Evolutionary conservation across 2,797 vertebrate species (phyloP).

Genomic region (Hybognathus amarus): DNA sequence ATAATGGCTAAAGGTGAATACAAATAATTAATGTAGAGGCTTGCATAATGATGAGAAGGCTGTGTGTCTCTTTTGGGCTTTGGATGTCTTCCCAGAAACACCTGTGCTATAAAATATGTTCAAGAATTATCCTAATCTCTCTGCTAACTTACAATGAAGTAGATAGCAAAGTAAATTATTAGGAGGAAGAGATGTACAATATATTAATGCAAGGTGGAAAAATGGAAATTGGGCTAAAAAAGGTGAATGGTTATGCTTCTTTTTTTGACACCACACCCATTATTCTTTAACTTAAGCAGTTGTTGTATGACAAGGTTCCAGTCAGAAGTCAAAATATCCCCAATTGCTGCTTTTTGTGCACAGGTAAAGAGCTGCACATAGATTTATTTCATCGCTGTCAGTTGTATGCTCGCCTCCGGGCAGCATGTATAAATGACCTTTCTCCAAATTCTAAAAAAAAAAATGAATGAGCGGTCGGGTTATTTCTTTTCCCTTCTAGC

Average conservation of each 20-base stretch:
- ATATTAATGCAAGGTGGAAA: constrained; percentile 18
- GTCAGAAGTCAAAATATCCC: constrained; percentile 39
- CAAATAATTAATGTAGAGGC: constrained; percentile 36
- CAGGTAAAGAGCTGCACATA: constrained; percentile 23
- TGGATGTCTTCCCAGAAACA: constrained; percentile 49
- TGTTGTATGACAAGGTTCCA: constrained; percentile 20
- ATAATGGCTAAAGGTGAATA: constrained; percentile 5
- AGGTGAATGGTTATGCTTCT: background rate
- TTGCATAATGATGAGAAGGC: constrained; percentile 19
- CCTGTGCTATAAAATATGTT: constrained; percentile 33
- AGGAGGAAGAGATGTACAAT: constrained; percentile 14
- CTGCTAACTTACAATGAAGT: constrained; percentile 39
- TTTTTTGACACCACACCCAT: background rate
- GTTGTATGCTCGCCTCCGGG: constrained; percentile 29
- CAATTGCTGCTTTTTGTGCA: background rate
- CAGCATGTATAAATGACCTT: constrained; percentile 43
- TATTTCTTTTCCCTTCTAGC: constrained; percentile 21
- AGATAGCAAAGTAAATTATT: constrained; percentile 37
- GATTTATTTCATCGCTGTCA: constrained; percentile 42
- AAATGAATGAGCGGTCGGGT: background rate
- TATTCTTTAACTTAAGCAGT: constrained; percentile 12
- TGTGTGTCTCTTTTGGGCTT: background rate
- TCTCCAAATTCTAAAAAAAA: background rate
- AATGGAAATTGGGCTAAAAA: constrained; percentile 14
- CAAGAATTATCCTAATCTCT: constrained; percentile 34